Evolutionary conservation across 2,888 invertebrate species (phyloP), one percentile per base, ranked within the genome.

Genomic region (Acanthopleura granulata): DNA sequence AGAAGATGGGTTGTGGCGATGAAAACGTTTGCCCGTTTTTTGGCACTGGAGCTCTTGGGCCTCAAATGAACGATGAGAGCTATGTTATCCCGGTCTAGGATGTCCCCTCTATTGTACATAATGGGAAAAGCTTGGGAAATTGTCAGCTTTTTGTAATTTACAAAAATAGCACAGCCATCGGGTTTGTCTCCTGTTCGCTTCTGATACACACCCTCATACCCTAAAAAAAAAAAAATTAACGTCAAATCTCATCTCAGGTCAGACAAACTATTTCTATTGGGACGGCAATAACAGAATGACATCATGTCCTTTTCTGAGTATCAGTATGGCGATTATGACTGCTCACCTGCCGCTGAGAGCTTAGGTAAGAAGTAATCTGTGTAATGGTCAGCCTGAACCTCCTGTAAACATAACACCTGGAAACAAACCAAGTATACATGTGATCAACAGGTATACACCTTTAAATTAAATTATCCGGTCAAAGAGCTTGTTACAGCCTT

Each of bases 151-250:
- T 93, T 91, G 14, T 91, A 89, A 83, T 94, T 94, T 89, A 94
- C 98, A 87, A 96, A 95, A 62, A 97, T 94, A 0, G 97, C 96
- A 90, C 98, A 96, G 0, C 99, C 99, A 91, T 99, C 99, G 15
- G 92, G 91, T 83, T 95, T 93, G 51, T 84, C 81, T 91, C 91
- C 85, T 18, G 97, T 97, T 86, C 96, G 93, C 89, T 95, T 94
- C 90, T 97, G 96, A 89, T 93, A 98, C 4, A 95, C 88, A 72
- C 95, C 94, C 49, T 91, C 90, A 87, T 95, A 96, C 0, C 96
- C 96, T 90, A 91, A 40, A 87, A 88, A 40, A 6, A 40, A 9
- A 9, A 3, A 40, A 9, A 40, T 6, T 40, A 9, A 9, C n/a
- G n/a, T n/a, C n/a, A n/a, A n/a, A n/a, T n/a, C n/a, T n/a, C n/a